Percentiles rank a stretch among this genome's conserved stretches.
phyloP scores from a whole-genome alignment of 2,888 invertebrate genomes.

The Liposcelis brunnea region DNA sequence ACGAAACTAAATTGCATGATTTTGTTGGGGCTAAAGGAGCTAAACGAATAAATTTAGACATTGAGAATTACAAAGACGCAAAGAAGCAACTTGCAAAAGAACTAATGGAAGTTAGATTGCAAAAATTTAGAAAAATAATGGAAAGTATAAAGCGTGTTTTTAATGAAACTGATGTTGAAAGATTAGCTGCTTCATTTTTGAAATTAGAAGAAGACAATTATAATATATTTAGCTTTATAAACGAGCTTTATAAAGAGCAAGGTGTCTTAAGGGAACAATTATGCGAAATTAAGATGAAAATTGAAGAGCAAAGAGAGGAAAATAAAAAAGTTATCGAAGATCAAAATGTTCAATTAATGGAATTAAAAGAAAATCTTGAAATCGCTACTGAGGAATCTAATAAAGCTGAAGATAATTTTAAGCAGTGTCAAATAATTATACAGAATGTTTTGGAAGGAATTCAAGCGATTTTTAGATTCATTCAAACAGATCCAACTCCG shows the following conservation, averaged over 20 bases:
- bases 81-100: not conserved
- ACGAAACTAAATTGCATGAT: not conserved
- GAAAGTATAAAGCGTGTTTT: not conserved
- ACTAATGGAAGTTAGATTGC: not conserved
- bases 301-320: not conserved
- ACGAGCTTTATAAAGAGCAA: not conserved
- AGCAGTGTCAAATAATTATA: not conserved
- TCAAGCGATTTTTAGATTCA: not conserved
- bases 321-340: not conserved
- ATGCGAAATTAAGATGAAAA: not conserved
- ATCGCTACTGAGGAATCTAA: not conserved
- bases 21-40: slow-evolving; percentile 1
- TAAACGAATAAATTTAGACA: not conserved
- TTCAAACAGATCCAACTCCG: not conserved
- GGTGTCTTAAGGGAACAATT: not conserved
- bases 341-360: not conserved
- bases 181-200: not conserved
- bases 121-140: not conserved
- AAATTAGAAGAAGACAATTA: slow-evolving; percentile 7
- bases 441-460: not conserved
- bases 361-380: not conserved
- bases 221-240: slow-evolving; percentile 7
- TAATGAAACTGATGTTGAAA: not conserved
- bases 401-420: not conserved
- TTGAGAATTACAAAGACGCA: not conserved